Base-by-base conservation (phyloP, 2,888 invertebrate species). In the Tanytarsus gracilentus region DNA sequence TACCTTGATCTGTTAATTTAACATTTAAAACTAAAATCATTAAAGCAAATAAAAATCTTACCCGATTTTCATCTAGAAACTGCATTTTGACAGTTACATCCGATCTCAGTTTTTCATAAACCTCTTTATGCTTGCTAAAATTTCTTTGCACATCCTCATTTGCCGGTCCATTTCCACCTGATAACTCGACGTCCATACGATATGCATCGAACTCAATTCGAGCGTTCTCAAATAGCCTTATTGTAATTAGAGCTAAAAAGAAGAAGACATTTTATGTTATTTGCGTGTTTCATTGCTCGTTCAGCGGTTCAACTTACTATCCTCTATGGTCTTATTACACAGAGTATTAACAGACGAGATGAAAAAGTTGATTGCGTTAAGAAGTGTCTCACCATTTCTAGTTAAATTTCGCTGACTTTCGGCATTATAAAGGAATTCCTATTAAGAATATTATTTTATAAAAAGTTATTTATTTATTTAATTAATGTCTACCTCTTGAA, bases 151-250 rank as follows among this genome's bases (percentile, higher is more conserved):
- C 83, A 67, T 90, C 87, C 69, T 90, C 90, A 26, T 89, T 76
- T 27, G 83, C 79, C 50, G 81, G 79, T 64, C 79, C 79, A 33
- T 11, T 62, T n/a, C n/a, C n/a, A 9, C 30, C 39, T 66, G 90
- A 77, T 60, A 85, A 80, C 72, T 96, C 95, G 68, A 96, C 76
- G 76, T 98, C 98, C 71, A 88, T 87, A 70, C 97, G 86, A 75
- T 97, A 96, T 51, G 98, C 98, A 79, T 99, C 98, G 74, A 92
- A 98, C 74, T 98, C 97, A 73, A 98, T 85, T 73, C 95, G 76
- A 59, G 81, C 81, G 1, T 78, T 79, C 67, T 82, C 82, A 66
- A 80, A 82, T 69, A 80, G 81, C 33, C 79, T 72, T 65, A 79
- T 75, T 61, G 79, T 79, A 68, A 90, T 85, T 65, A 82, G 69